Evolutionary conservation across 2,797 vertebrate species (phyloP), one percentile per base, ranked within the genome.

Genomic region (Muscicapa striata): DNA sequence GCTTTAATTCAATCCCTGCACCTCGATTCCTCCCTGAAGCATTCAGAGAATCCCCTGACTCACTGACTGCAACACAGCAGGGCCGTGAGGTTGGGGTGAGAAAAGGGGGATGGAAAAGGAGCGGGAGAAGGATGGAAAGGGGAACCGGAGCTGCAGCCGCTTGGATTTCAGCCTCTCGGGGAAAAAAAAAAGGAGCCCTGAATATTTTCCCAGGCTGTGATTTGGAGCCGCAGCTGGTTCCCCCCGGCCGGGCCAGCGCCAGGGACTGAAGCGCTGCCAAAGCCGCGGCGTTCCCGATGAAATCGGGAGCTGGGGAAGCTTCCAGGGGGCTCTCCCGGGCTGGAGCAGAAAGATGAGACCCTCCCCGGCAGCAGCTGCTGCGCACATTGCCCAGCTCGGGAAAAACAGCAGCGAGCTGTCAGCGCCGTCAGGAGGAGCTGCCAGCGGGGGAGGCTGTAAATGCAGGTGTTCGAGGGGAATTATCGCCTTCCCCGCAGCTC

Each of bases 131-230:
- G 76, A 2, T 1, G 34, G 46, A 21, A 17, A 13, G 52, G 64
- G 18, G 6, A 10, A 10, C 11, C 34, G 7, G 55, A 48, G 81
- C 32, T 6, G 26, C 23, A 21, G 68, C 61, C 96, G 84, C 97
- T 98, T 96, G 46, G 94, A 91, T 98, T 98, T 98, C 98, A 98
- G 26, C 68, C 95, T 96, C 84, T 83, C 24, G 5, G 88, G 97
- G 97, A 90, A 92, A 84, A 34, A 84, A 34, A 34, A 78, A 38
- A 15, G 9, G 93, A 96, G 93, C 90, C 88, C 72, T 15, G 64
- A 96, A 61, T 96, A 97, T 97, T 98, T 99, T 99, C 98, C 98
- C 98, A 99, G 98, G 98, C 98, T 95, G 95, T 75, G 97, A 90
- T 87, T 94, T 96, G 92, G 66, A 97, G 46, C 17, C 95, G 96